phyloP scores from a whole-genome alignment of 2,888 invertebrate genomes.

The Stenodera caucasica region DNA sequence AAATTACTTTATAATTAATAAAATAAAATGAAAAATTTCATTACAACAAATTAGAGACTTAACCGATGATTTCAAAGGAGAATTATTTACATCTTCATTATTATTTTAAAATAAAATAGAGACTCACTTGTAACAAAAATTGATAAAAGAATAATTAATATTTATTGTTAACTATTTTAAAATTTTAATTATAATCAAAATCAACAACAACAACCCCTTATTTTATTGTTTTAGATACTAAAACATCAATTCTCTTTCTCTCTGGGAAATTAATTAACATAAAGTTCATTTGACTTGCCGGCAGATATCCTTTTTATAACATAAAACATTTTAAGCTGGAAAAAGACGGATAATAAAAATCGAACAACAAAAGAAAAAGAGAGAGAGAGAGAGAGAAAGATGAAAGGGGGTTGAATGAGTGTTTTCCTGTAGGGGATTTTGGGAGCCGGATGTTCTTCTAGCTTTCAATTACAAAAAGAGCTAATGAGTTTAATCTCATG shows the following conservation, averaged over 20 bases:
- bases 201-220: not conserved
- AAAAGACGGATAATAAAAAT: not conserved
- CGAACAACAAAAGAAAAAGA: too few species aligned
- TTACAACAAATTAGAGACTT: too few species aligned
- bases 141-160: not conserved
- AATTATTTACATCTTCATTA: not conserved
- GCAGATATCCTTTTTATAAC: slow-evolving; percentile 21
- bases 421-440: slow-evolving; percentile 16
- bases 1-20: not conserved
- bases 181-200: slow-evolving; percentile 3
- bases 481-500: slow-evolving; percentile 36
- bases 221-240: not conserved
- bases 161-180: not conserved
- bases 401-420: slow-evolving; percentile 11
- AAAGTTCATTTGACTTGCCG: slow-evolving; percentile 22
- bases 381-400: not conserved
- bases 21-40: not conserved
- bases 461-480: slow-evolving; percentile 36
- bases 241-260: slow-evolving; percentile 3
- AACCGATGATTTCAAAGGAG: not conserved
- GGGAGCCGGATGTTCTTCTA: slow-evolving; percentile 23
- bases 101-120: not conserved
- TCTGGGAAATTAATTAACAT: slow-evolving; percentile 23
- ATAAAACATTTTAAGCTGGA: slow-evolving; percentile 15
- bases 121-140: not conserved